Evolutionary conservation across 2,888 invertebrate genomes (phyloP).

Genomic region (Noctua fimbriata): DNA sequence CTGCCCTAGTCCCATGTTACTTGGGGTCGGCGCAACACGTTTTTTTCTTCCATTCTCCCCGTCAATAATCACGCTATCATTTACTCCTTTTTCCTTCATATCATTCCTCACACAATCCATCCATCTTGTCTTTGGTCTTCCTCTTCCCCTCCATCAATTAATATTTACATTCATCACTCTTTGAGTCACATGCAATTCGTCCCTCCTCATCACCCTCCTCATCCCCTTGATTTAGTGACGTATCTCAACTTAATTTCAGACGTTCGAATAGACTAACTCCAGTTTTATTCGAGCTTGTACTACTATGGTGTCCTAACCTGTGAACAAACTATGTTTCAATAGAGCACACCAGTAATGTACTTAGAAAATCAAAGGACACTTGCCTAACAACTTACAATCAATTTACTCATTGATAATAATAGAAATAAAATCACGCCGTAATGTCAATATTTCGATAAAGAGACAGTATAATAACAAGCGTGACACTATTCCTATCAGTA

Average conservation of each 20-base stretch:
- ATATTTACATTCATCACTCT: no score
- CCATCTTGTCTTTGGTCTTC: no score
- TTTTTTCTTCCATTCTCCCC: no score
- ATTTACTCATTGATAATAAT: slow-evolving; percentile 27
- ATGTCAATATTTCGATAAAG: slow-evolving; percentile 30
- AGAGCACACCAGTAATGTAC: background rate
- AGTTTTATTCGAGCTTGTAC: background rate
- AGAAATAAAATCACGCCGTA: slow-evolving; percentile 31
- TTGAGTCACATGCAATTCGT: no score
- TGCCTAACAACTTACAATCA: slow-evolving; percentile 27
- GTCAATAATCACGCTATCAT: no score
- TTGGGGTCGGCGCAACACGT: no score
- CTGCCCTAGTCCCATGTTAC: no score
- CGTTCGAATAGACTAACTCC: background rate
- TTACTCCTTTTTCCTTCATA: no score
- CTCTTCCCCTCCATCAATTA: no score
- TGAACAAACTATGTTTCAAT: background rate
- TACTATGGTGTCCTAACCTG: background rate
- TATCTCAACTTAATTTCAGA: background rate
- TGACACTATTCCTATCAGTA: slow-evolving; percentile 11
- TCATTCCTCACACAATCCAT: no score
- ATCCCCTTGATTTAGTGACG: background rate
- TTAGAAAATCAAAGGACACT: slow-evolving; percentile 7
- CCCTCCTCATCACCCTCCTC: no score
- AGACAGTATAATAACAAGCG: slow-evolving; percentile 16